These are phyloP conservation scores for Xiphophorus birchmanni DNA, from an alignment of 2,797 vertebrate genomes.

Conservation along the genomic window DNA sequence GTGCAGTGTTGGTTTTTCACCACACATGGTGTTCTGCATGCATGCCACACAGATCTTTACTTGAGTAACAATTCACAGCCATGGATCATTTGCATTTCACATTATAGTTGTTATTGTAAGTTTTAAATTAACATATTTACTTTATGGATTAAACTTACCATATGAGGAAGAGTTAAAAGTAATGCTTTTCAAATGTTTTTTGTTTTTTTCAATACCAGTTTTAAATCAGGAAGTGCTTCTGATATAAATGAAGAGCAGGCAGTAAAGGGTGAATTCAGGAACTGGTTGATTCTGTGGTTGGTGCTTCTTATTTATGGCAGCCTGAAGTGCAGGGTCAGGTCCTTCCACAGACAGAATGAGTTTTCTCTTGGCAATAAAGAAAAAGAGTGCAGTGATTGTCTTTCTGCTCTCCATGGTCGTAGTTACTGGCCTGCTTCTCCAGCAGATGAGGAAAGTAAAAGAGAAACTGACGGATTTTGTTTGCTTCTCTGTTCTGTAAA, in stretches of 20 bases:
- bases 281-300: constrained; percentile 57
- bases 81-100: neutral
- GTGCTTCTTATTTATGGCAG: constrained; percentile 77
- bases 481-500: constrained; percentile 10
- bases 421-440: constrained; percentile 46
- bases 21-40: neutral
- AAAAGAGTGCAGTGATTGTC: constrained; percentile 64
- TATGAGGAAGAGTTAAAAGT: neutral
- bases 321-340: constrained; percentile 78
- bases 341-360: constrained; percentile 66
- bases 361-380: constrained; percentile 72
- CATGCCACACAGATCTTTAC: neutral
- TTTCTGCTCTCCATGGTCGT: constrained; percentile 48
- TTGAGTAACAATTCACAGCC: neutral
- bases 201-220: constrained; percentile 7
- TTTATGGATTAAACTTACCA: neutral
- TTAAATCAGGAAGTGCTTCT: constrained; percentile 17
- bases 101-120: neutral
- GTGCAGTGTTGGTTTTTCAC: neutral
- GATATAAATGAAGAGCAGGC: constrained; percentile 40
- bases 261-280: constrained; percentile 51
- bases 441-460: constrained; percentile 38
- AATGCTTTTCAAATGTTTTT: neutral
- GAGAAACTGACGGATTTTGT: constrained; percentile 25
- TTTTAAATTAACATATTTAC: neutral